These are phyloP conservation scores for Ditylenchus dipsaci DNA, from an alignment of 1,140 invertebrate species.

Conservation along the genomic window DNA sequence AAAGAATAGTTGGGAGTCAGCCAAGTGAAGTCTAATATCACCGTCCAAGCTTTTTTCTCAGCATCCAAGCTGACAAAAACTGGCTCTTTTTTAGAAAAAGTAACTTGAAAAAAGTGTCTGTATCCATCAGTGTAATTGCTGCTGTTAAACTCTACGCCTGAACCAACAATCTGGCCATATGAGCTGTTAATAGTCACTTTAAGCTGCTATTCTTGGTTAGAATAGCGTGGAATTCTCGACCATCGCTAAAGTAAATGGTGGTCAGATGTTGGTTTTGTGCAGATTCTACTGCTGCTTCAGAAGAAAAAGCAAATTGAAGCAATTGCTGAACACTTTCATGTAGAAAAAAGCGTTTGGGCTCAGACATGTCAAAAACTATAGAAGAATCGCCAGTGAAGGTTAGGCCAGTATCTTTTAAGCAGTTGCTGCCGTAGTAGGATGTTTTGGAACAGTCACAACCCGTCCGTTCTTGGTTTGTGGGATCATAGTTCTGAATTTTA, in stretches of 20 bases:
- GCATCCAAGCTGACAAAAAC: constrained; percentile 29
- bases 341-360: constrained; percentile 36
- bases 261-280: constrained; percentile 17
- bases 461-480: constrained; percentile 20
- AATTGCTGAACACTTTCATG: constrained; percentile 38
- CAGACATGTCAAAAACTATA: constrained; percentile 36
- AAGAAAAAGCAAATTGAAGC: constrained; percentile 34
- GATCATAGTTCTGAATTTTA: constrained; percentile 1
- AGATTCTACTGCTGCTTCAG: constrained; percentile 11
- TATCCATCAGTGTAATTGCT: constrained; percentile 39
- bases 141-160: constrained; percentile 2
- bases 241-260: constrained; percentile 27
- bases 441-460: constrained; percentile 42
- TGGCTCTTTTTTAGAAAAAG: constrained; percentile 9
- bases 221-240: constrained; percentile 21
- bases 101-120: constrained; percentile 39
- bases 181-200: constrained; percentile 9
- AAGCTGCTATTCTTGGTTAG: constrained; percentile 25
- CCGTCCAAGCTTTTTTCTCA: constrained; percentile 22
- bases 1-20: constrained; percentile 30
- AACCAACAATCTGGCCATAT: not conserved
- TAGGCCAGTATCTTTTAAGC: constrained; percentile 36
- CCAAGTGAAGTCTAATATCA: constrained; percentile 25
- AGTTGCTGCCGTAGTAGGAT: constrained; percentile 36
- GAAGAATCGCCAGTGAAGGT: constrained; percentile 27